Base-by-base conservation (phyloP, 2,888 invertebrate species). In the Cosmia pyralina region DNA sequence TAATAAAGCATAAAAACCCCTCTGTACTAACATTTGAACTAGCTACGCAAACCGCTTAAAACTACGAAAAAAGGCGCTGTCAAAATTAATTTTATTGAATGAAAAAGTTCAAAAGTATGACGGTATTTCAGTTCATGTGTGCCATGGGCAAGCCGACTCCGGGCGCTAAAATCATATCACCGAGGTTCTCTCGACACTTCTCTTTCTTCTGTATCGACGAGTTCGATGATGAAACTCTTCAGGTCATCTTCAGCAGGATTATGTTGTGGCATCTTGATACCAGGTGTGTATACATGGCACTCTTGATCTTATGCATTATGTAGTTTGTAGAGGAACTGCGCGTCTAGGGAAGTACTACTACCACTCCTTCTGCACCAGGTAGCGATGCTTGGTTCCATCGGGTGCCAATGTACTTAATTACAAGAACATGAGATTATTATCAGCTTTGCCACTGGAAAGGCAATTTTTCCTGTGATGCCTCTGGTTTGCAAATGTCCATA, bases 221-320 rank as follows among this genome's bases (percentile, higher is more conserved):
- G 91, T 99, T 99, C 90, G 97, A 98, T 81, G 98, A 99, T 86
- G 97, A 97, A 0, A 98, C 98, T 1, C 97, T 99, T 95, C 97
- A 96, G 28, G 97, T 98, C 19, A 99, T 99, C 79, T 99, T 99
- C 89, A 98, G 98, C 73, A 97, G 98, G 92, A 99, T 99, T 81
- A 97, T 99, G 94, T 96, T 98, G 48, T 99, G 99, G 99, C 99
- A 99, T 96, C 97, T 99, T 88, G 98, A 99, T 89, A 98, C 98
- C n/a, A 98, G 98, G 99, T 97, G 89, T 46, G 69, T 82, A 55
- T 19, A n/a, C 13, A 59, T 15, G 5, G 8, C n/a, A n/a, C 13
- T 34, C 15, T 60, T 67, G 4, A 44, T 46, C 2, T 8, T 38
- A 19, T 10, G 6, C 38, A 19, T 19, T 48, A 38, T 8, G 1